phyloP scores from a whole-genome alignment of 2,113 vertebrate genomes.

The Emydura subglobosa region DNA sequence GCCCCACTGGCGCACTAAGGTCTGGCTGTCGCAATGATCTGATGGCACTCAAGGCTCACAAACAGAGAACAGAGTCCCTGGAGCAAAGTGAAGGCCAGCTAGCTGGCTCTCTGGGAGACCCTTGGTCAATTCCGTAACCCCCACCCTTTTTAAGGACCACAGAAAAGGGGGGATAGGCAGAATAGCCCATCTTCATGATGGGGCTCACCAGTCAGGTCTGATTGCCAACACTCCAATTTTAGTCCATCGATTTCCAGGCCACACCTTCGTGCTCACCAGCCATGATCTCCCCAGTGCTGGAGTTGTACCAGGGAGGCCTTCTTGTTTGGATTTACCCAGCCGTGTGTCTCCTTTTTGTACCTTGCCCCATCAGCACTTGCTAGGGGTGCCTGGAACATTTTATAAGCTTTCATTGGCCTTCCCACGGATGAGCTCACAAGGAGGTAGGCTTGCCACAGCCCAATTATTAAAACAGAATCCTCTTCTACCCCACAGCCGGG shows the following conservation, averaged over 20 bases:
- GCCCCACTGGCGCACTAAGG: neutral
- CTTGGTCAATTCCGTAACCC: neutral
- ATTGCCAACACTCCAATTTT: neutral
- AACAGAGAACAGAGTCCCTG: neutral
- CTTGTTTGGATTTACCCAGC: neutral
- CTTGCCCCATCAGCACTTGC: neutral
- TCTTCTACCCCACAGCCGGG: neutral
- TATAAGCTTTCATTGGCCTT: neutral
- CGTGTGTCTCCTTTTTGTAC: neutral
- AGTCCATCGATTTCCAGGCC: neutral
- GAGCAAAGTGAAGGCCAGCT: neutral
- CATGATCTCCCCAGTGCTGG: neutral
- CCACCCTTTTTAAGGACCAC: neutral
- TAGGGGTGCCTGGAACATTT: neutral
- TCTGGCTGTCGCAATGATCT: neutral
- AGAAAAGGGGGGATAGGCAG: neutral
- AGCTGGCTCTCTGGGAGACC: neutral
- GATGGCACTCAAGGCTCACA: neutral
- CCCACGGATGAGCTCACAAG: neutral
- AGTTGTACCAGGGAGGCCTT: neutral
- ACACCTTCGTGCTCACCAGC: neutral
- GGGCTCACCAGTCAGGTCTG: neutral
- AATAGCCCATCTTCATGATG: neutral
- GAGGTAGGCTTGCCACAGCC: neutral
- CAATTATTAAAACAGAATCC: neutral